A percentile compares a stretch with the other conserved stretches of the same genome.
phyloP scores from a whole-genome alignment of 2,797 vertebrate species.

The Orestias chungarensis region DNA sequence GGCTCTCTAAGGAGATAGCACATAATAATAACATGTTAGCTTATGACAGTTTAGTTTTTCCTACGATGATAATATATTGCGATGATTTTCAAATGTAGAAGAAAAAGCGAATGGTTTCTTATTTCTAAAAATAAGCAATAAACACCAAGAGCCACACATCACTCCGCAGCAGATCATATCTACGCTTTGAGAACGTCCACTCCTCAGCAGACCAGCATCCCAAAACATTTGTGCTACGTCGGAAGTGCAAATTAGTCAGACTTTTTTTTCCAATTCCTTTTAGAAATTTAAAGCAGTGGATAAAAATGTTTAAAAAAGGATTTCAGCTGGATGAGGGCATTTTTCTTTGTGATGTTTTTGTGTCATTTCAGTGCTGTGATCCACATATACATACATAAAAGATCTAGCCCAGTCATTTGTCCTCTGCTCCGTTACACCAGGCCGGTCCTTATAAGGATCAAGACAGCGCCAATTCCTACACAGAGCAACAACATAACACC shows the following conservation, averaged over 20 bases:
- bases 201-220: slow-evolving; percentile 17
- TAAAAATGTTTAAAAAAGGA: slow-evolving; percentile 63
- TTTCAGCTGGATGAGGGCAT: slow-evolving; percentile 54
- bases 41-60: neutral
- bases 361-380: slow-evolving; percentile 61
- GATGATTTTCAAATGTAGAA: neutral
- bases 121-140: slow-evolving; percentile 3
- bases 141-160: slow-evolving; percentile 10
- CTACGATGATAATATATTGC: neutral
- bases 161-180: slow-evolving; percentile 29
- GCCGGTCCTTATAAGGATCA: slow-evolving; percentile 73
- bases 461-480: slow-evolving; percentile 57
- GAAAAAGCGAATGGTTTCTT: neutral
- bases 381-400: slow-evolving; percentile 70
- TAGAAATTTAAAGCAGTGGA: slow-evolving; percentile 46
- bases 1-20: neutral
- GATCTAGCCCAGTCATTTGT: slow-evolving; percentile 71
- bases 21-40: neutral
- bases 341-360: slow-evolving; percentile 69
- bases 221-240: slow-evolving; percentile 25
- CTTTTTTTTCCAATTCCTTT: too few relatives aligned
- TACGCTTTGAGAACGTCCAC: slow-evolving; percentile 20
- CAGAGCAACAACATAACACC: slow-evolving; percentile 64
- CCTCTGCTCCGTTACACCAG: slow-evolving; percentile 58
- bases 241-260: slow-evolving; percentile 51